Evolutionary conservation across 2,113 vertebrate genomes (phyloP), one percentile per base, ranked within the genome.

Genomic region (Regulus satrapa): DNA sequence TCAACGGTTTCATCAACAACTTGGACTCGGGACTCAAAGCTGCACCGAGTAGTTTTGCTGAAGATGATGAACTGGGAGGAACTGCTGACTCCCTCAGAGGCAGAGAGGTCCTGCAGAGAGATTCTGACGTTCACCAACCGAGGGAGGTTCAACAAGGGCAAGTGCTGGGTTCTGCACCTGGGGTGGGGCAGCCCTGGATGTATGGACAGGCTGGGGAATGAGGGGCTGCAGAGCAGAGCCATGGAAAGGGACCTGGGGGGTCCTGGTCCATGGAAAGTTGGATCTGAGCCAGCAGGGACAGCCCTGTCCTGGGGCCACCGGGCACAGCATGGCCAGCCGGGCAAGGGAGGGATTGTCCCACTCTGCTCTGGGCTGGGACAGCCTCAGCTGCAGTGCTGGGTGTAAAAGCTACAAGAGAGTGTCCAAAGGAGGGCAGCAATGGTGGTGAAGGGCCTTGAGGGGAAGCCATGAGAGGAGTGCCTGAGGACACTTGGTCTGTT

Each of bases 271-370:
- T 15, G 15, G 17, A 3, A 18, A 36, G 43, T 1, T 9, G 36
- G 7, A 49, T 0, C 0, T 28, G 76, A 64, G 21, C 5, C 41
- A 26, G 66, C 85, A 79, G 76, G n/a, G 59, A 23, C 38, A 38
- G 24, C 59, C 36, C 6, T 51, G 59, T 29, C 4, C 18, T 32
- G 32, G 26, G 66, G 36, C 1, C 32, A 81, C 7, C 59, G 38
- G 36, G 32, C 5, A 3, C 24, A 78, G 64, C 73, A 54, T 13
- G 2, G 1, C 10, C 43, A 34, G 34, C 51, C 0, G 0, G 31
- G 8, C 19, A 1, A 31, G 51, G 61, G 43, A 36, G 26, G 56
- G 32, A 59, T 38, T 59, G 72, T 76, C 45, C 38, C 0, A 2
- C 29, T 55, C 56, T 71, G 34, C 40, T 20, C n/a, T 17, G 64